Percentiles rank a stretch among this genome's conserved stretches.
Evolutionary conservation across 2,888 invertebrate genomes (phyloP).

Genomic region (Chymomyza fuscimana): DNA sequence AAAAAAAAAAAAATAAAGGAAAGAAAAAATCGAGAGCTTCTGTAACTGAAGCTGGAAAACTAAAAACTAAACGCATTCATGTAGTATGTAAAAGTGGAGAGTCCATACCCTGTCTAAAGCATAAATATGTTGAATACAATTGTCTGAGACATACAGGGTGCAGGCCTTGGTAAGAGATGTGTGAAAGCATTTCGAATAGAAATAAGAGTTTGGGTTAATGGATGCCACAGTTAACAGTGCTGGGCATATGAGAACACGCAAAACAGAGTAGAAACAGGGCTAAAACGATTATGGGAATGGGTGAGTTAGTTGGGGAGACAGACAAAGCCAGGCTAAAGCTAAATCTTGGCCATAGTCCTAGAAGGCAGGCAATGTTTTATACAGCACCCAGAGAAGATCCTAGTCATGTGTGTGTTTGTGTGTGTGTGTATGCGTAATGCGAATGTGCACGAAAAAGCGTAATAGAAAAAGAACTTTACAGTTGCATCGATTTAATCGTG

Average conservation of each 20-base stretch:
- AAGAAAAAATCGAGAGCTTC: neutral
- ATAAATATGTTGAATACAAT: constrained; percentile 65
- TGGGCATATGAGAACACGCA: constrained; percentile 45
- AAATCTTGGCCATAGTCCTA: constrained; percentile 51
- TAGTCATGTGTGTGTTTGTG: constrained; percentile 10
- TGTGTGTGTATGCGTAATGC: constrained; percentile 55
- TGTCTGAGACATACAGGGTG: constrained; percentile 53
- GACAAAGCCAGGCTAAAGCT: constrained; percentile 39
- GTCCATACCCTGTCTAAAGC: constrained; percentile 41
- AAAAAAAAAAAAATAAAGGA: constrained; percentile 12
- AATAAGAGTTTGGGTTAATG: neutral
- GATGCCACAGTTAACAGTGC: neutral
- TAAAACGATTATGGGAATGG: neutral
- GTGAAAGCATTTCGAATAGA: constrained; percentile 22
- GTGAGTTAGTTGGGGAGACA: neutral
- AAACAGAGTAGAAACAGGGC: constrained; percentile 47
- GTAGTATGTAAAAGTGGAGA: neutral
- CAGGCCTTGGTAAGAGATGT: constrained; percentile 22
- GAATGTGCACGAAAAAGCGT: constrained; percentile 47
- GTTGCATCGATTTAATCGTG: constrained; percentile 77
- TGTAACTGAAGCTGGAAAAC: constrained; percentile 46
- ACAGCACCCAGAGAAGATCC: constrained; percentile 46
- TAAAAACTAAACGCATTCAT: constrained; percentile 42
- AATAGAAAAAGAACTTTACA: constrained; percentile 74
- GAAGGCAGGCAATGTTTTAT: constrained; percentile 55